phyloP scores from a whole-genome alignment of 2,888 invertebrate species.

The Melieria omissa region DNA sequence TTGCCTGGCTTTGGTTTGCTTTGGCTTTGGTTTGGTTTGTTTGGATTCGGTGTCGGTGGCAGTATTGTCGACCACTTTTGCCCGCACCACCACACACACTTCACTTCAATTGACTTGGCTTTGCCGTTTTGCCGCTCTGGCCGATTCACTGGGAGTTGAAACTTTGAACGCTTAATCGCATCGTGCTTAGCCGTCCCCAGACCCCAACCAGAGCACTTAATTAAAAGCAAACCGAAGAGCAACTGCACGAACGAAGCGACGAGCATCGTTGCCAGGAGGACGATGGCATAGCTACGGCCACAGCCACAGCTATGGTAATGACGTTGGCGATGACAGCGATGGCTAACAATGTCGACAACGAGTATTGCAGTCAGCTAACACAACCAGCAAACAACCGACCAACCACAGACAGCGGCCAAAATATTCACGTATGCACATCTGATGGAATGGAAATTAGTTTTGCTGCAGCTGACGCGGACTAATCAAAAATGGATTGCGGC shows the following conservation, averaged over 20 bases:
- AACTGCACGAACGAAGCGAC: conserved; percentile 32
- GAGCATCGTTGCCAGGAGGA: conserved; percentile 29
- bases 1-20: conserved; percentile 34
- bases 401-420: no score
- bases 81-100: conserved; percentile 1
- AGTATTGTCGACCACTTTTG: neutral
- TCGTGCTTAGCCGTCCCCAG: conserved; percentile 13
- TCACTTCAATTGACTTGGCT: conserved; percentile 25
- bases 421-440: neutral
- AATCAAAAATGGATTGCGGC: no score
- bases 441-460: conserved; percentile 11
- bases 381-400: no score
- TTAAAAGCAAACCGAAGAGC: conserved; percentile 33
- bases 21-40: neutral
- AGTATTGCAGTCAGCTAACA: neutral
- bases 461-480: neutral
- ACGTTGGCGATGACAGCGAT: conserved; percentile 9
- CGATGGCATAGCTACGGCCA: conserved; percentile 9
- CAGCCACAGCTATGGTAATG: conserved; percentile 29
- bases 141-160: conserved; percentile 16
- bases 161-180: conserved; percentile 32
- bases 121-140: neutral
- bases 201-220: conserved; percentile 39
- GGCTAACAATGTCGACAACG: neutral
- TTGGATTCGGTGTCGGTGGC: neutral